Evolutionary conservation across 2,888 invertebrate species (phyloP), one percentile per base, ranked within the genome.

Genomic region (Tupiocoris notatus): DNA sequence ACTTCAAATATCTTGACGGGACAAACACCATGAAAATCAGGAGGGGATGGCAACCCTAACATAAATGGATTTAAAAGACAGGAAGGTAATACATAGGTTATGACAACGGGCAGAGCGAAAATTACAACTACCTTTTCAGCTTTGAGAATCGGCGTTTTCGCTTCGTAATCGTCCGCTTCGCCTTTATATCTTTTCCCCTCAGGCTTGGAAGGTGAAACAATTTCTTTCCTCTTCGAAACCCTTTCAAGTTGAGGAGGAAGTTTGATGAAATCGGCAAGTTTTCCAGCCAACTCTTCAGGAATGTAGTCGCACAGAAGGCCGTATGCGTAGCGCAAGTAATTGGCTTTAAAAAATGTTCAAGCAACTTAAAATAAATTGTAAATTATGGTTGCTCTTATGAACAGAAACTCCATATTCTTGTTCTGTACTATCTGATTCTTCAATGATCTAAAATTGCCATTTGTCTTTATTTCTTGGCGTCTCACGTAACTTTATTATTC

Each of bases 231-330:
- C 18, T 76, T 76, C 18, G 25, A 20, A 17, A 39, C 22, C 56
- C 61, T 62, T 23, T 61, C 76, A 2, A 21, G 54, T 25, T 76
- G 68, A 3, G 76, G 76, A 9, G 76, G 76, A 2, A 76, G 56
- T 67, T 76, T 70, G 57, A 76, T 62, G 62, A 54, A 76, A 18
- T 76, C 68, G 0, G 76, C 67, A 7, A 76, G 68, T 23, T 63
- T 76, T 2, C 87, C 87, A 73, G 88, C 86, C 71, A 94, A 83
- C 79, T 91, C 90, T 62, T 90, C 88, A 81, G 89, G 87, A 25
- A 94, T 85, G 83, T 94, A 94, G 81, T 92, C 92, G 0, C 92
- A 91, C 63, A 94, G 86, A 78, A 94, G 89, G 12, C 93, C 93
- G 83, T 90, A 89, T 0, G 93, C 92, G 86, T 91, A 92, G 82